Conservation (phyloP, 2,113 vertebrate genomes). For the Larimichthys polyactis region DNA sequence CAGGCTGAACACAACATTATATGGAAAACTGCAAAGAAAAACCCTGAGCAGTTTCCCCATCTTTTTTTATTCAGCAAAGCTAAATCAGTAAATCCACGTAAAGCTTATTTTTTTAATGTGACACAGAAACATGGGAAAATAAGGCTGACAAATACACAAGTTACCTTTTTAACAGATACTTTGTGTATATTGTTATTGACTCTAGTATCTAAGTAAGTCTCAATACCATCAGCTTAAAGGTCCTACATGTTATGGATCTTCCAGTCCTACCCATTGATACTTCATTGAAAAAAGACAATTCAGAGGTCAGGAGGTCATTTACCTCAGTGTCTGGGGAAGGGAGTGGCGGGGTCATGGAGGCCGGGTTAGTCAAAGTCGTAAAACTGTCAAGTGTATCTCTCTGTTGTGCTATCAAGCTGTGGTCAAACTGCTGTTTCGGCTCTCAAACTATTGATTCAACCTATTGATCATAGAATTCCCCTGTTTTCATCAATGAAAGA, state of each 20-base stretch:
- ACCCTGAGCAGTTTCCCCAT: too few relatives aligned
- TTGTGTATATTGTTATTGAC: background rate
- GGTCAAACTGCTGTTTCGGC: too few relatives aligned
- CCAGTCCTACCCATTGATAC: background rate
- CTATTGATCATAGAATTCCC: background rate
- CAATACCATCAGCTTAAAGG: background rate
- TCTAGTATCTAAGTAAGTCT: background rate
- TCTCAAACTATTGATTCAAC: background rate
- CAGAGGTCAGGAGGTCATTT: constrained; percentile 1
- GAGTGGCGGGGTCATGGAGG: too few relatives aligned
- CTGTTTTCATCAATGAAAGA: background rate
- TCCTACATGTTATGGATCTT: background rate
- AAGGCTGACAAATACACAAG: too few relatives aligned
- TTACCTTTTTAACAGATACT: background rate
- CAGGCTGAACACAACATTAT: too few relatives aligned
- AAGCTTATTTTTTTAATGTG: too few relatives aligned
- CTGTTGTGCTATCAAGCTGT: background rate
- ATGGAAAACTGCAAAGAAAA: too few relatives aligned
- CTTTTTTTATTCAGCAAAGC: background rate
- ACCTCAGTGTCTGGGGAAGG: background rate
- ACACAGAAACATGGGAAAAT: too few relatives aligned
- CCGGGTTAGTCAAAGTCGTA: too few relatives aligned
- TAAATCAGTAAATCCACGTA: background rate
- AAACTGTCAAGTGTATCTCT: too few relatives aligned
- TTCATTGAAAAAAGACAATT: background rate